Conservation (phyloP, 1,140 invertebrate species). For the Neoseiulus cucumeris region DNA sequence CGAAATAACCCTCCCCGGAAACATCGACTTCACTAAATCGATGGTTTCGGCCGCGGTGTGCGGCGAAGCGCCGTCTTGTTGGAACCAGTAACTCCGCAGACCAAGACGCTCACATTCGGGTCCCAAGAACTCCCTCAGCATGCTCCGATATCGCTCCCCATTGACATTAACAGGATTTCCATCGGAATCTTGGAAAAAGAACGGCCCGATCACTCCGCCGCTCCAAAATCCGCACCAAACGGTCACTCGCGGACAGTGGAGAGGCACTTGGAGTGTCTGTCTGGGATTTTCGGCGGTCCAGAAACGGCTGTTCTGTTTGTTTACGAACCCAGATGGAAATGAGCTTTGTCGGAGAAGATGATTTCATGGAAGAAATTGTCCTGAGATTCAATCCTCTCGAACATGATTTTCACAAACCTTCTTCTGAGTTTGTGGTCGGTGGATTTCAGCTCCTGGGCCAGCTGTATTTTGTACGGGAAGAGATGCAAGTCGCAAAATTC, state of each 20-base stretch:
- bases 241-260: constrained; percentile 14
- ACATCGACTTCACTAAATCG: constrained; percentile 1
- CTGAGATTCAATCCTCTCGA: too few relatives aligned
- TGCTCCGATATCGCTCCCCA: constrained; percentile 9
- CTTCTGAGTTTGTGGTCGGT: too few relatives aligned
- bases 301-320: constrained; percentile 10
- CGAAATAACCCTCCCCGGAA: neutral
- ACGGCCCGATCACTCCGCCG: constrained; percentile 14
- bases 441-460: too few relatives aligned
- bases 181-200: constrained; percentile 13
- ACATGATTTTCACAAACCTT: too few relatives aligned
- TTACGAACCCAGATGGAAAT: constrained; percentile 14
- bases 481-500: too few relatives aligned
- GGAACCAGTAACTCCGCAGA: constrained; percentile 9
- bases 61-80: constrained; percentile 17
- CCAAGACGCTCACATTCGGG: too few relatives aligned
- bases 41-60: neutral
- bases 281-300: constrained; percentile 12
- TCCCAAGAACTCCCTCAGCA: neutral
- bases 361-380: too few relatives aligned
- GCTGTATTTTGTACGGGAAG: too few relatives aligned
- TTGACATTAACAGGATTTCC: constrained; percentile 11
- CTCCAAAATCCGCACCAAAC: constrained; percentile 14
- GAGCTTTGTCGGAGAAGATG: too few relatives aligned
- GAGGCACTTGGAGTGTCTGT: neutral